phyloP scores from a whole-genome alignment of 2,113 vertebrate genomes.

The Steatornis caripensis region DNA sequence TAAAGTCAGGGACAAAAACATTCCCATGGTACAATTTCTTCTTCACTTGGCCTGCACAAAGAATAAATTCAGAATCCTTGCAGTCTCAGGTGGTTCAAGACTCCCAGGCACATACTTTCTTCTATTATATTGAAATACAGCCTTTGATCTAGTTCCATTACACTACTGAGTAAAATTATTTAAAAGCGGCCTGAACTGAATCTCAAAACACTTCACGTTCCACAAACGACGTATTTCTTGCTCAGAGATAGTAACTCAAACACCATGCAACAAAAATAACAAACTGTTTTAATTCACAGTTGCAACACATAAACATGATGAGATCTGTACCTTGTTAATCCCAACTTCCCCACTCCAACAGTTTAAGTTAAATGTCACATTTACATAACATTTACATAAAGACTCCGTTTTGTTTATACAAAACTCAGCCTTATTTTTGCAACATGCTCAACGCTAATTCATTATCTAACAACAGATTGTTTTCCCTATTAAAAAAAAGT shows the following conservation, averaged over 20 bases:
- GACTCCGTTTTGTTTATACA: constrained; percentile 44
- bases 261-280: constrained; percentile 10
- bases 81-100: not conserved
- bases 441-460: constrained; percentile 15
- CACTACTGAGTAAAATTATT: not conserved
- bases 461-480: constrained; percentile 49
- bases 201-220: not conserved
- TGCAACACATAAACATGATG: constrained; percentile 35
- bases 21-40: not conserved
- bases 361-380: constrained; percentile 64
- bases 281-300: constrained; percentile 36
- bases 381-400: constrained; percentile 66
- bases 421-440: constrained; percentile 43
- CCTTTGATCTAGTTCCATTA: not conserved
- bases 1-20: not conserved
- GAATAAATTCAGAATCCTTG: not conserved
- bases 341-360: constrained; percentile 14
- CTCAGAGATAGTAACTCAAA: not conserved
- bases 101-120: not conserved
- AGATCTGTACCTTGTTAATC: constrained; percentile 60
- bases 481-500: not conserved
- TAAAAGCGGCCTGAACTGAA: not conserved
- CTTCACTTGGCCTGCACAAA: not conserved
- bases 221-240: not conserved
- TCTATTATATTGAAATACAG: not conserved